A percentile compares a stretch with the other conserved stretches of the same genome.
Evolutionary conservation across 2,113 vertebrate species (phyloP).

Genomic region (Apeltes quadracus): DNA sequence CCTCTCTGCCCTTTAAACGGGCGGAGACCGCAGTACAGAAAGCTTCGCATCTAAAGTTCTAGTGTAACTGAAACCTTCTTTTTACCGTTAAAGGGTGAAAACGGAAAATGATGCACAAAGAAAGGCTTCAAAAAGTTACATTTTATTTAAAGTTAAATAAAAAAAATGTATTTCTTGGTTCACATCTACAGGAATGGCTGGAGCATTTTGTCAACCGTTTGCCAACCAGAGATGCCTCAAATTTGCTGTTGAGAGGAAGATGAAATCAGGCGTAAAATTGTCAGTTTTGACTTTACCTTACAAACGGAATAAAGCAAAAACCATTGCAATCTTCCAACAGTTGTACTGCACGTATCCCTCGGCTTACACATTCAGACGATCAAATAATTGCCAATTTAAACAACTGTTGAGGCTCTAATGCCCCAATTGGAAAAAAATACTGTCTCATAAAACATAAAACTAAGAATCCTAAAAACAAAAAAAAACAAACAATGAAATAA

Average conservation of each 20-base stretch:
- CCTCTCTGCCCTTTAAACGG: constrained; percentile 39
- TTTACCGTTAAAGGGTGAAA: constrained; percentile 4
- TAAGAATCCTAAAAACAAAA: background rate
- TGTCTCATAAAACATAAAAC: background rate
- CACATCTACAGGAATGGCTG: constrained; percentile 13
- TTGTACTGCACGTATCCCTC: background rate
- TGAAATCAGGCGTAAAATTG: background rate
- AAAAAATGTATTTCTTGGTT: background rate
- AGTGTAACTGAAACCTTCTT: constrained; percentile 18
- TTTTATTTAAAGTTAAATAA: constrained; percentile 13
- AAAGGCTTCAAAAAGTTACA: constrained; percentile 18
- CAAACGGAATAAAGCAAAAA: background rate
- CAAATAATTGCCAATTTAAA: background rate
- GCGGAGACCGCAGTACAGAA: background rate
- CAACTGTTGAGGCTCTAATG: background rate
- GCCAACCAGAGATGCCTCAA: background rate
- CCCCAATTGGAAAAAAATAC: background rate
- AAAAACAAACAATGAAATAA: background rate
- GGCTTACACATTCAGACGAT: background rate
- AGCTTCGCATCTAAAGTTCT: constrained; percentile 5
- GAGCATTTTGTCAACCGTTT: background rate
- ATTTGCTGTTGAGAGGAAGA: background rate
- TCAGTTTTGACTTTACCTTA: too few relatives aligned
- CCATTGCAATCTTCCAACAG: background rate
- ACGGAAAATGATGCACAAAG: constrained; percentile 26